Percentiles rank a stretch among this genome's conserved stretches.
Conservation (phyloP, 92 coral and sea anemone species). For the Actinernus sp. region DNA sequence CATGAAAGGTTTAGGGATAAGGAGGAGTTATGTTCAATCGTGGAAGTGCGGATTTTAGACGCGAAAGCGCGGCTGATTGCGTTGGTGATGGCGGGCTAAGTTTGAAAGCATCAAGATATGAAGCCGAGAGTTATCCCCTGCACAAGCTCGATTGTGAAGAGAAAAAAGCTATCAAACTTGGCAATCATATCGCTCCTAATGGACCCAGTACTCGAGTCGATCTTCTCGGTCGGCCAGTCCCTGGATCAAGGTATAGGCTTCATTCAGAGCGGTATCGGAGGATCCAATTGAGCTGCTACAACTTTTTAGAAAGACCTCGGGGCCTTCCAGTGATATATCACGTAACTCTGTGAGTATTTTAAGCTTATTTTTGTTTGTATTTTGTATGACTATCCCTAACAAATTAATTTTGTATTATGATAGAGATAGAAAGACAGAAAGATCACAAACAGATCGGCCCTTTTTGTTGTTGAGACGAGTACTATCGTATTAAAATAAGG, state of each 20-base stretch:
- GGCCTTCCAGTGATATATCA: conserved; percentile 57
- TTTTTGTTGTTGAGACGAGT: no score
- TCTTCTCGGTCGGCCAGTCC: conserved; percentile 34
- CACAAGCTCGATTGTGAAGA: conserved; percentile 27
- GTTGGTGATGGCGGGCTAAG: conserved; percentile 38
- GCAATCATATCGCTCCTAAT: conserved; percentile 25
- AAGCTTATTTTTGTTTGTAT: background rate
- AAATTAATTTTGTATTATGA: conserved; percentile 54
- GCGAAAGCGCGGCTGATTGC: conserved; percentile 39
- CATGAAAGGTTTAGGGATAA: conserved; percentile 20
- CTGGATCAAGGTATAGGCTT: conserved; percentile 21
- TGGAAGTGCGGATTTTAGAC: conserved; percentile 51
- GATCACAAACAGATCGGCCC: background rate
- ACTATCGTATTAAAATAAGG: no score
- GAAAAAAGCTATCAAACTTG: conserved; percentile 29
- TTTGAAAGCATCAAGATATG: conserved; percentile 30
- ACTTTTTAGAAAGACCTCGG: conserved; percentile 93
- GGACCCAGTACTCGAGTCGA: conserved; percentile 44
- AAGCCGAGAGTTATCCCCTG: conserved; percentile 17
- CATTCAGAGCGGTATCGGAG: conserved; percentile 62
- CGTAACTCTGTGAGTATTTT: conserved; percentile 62
- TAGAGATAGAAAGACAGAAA: background rate
- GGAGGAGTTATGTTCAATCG: conserved; percentile 21
- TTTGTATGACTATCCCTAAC: conserved; percentile 4
- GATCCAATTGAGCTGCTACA: conserved; percentile 72